Conservation (phyloP, 2,113 vertebrate genomes). For the Haemorhous mexicanus region DNA sequence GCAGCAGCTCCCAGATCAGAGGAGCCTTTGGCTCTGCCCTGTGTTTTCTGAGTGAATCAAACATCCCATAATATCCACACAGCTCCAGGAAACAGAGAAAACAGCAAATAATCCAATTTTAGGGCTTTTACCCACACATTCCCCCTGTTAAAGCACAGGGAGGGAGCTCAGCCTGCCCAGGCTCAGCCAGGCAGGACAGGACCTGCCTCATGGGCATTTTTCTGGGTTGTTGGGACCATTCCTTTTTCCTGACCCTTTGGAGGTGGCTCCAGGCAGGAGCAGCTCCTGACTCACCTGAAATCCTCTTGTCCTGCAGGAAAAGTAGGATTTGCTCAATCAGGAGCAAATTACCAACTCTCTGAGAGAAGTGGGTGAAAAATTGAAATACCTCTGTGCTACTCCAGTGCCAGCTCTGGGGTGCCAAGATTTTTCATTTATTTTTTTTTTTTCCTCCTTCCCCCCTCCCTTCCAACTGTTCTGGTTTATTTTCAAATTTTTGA, state of each 20-base stretch:
- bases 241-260: not conserved
- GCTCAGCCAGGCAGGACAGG: not conserved
- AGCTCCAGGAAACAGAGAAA: too few species aligned
- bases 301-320: not conserved
- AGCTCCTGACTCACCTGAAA: not conserved
- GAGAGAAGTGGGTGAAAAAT: not conserved
- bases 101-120: not conserved
- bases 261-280: not conserved
- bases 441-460: too few species aligned
- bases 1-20: not conserved
- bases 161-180: not conserved
- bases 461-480: not conserved
- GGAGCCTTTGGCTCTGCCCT: not conserved
- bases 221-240: not conserved
- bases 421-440: not conserved
- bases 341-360: not conserved
- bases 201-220: not conserved
- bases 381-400: not conserved
- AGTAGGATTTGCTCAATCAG: not conserved
- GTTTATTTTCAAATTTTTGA: not conserved
- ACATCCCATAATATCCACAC: rapidly evolving
- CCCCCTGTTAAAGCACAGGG: rapidly evolving
- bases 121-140: not conserved
- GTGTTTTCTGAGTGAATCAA: not conserved
- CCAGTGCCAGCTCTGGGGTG: not conserved